phyloP scores from a whole-genome alignment of 2,797 vertebrate species.

The Pyrocephalus nanus region DNA sequence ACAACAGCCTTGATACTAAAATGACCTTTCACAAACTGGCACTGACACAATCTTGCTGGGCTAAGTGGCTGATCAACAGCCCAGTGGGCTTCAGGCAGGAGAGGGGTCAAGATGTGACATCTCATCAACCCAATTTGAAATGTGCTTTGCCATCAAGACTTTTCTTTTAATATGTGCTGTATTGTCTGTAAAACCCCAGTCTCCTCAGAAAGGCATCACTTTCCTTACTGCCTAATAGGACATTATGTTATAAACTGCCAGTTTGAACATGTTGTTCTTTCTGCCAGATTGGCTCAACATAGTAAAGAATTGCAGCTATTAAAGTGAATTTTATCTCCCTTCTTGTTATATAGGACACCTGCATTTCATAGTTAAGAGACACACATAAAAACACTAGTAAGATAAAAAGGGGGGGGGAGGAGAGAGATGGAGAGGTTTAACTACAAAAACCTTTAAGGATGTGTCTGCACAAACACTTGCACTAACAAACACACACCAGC shows the following conservation, averaged over 20 bases:
- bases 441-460: neutral
- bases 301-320: neutral
- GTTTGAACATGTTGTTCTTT: conserved; percentile 25
- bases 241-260: neutral
- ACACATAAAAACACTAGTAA: neutral
- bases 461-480: neutral
- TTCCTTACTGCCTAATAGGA: neutral
- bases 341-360: neutral
- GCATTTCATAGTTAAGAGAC: neutral
- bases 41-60: neutral
- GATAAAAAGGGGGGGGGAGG: neutral
- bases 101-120: neutral
- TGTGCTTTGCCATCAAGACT: neutral
- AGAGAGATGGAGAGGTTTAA: neutral
- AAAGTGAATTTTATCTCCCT: neutral
- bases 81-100: neutral
- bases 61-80: neutral
- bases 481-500: neutral
- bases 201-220: neutral
- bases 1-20: neutral
- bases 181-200: neutral
- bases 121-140: neutral
- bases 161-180: neutral
- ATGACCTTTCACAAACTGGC: neutral
- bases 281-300: neutral